Percentiles rank a stretch among this genome's conserved stretches.
Conservation (phyloP, 1,140 invertebrate genomes). For the Bombus sylvicola region DNA sequence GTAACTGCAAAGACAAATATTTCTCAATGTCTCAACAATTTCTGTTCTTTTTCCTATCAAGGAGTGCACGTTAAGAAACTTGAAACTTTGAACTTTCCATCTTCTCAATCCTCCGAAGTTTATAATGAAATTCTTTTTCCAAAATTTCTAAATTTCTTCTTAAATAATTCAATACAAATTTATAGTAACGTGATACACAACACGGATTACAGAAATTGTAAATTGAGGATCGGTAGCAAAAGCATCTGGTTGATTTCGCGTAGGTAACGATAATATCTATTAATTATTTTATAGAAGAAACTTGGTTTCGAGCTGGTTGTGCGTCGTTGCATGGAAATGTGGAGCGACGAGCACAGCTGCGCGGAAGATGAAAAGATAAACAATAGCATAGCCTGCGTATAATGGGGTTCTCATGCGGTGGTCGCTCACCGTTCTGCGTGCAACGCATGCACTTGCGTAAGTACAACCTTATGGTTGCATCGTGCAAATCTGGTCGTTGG, state of each 20-base stretch:
- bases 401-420: constrained; percentile 2
- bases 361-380: constrained; percentile 23
- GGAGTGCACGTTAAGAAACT: background rate
- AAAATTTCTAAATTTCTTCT: too few relatives aligned
- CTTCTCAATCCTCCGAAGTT: background rate
- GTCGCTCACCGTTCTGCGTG: background rate
- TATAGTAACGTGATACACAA: background rate
- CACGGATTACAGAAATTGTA: background rate
- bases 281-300: constrained; percentile 4
- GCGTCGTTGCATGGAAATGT: background rate
- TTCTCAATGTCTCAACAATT: background rate
- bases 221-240: too few relatives aligned
- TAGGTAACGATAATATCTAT: background rate
- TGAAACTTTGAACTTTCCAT: background rate
- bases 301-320: background rate
- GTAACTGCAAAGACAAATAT: background rate
- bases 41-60: background rate
- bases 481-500: too few relatives aligned
- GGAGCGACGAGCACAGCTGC: background rate
- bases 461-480: too few relatives aligned
- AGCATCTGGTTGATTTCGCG: background rate
- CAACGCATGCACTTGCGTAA: background rate
- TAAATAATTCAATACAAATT: background rate
- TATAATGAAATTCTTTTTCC: background rate
- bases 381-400: background rate